Percentiles rank a stretch among this genome's conserved stretches.
Evolutionary conservation across 2,797 vertebrate species (phyloP).

Genomic region (Taeniopygia guttata): DNA sequence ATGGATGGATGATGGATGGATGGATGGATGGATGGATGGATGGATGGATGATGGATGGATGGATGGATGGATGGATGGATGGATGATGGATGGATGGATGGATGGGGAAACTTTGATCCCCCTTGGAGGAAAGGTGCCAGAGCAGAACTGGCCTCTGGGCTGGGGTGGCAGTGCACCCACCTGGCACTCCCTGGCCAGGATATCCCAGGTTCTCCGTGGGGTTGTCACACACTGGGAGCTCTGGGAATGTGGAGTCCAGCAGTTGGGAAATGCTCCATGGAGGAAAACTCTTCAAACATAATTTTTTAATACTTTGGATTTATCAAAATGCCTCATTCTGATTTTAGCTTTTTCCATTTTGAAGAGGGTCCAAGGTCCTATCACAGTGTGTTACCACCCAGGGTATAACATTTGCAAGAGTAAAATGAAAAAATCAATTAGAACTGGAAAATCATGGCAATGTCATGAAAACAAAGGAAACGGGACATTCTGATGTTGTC

Average conservation of each 20-base stretch:
- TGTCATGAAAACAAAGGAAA: slow-evolving; percentile 40
- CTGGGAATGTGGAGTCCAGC: not conserved
- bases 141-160: accelerated
- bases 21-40: no score
- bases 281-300: not conserved
- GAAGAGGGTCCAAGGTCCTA: slow-evolving; percentile 4
- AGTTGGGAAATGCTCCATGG: not conserved
- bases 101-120: not conserved
- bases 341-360: not conserved
- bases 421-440: not conserved
- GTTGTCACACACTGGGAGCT: not conserved
- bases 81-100: no score
- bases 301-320: not conserved
- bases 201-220: not conserved
- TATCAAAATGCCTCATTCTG: not conserved
- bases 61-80: no score
- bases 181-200: not conserved
- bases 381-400: not conserved
- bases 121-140: not conserved
- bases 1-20: no score
- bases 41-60: not conserved
- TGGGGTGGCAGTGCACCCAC: not conserved
- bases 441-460: slow-evolving; percentile 23
- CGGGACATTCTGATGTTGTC: slow-evolving; percentile 20
- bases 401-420: not conserved